A percentile compares a stretch with the other conserved stretches of the same genome.
These are phyloP conservation scores for Peromyscus polionotus DNA, from an alignment of 2,113 vertebrate genomes.

Conservation along the genomic window DNA sequence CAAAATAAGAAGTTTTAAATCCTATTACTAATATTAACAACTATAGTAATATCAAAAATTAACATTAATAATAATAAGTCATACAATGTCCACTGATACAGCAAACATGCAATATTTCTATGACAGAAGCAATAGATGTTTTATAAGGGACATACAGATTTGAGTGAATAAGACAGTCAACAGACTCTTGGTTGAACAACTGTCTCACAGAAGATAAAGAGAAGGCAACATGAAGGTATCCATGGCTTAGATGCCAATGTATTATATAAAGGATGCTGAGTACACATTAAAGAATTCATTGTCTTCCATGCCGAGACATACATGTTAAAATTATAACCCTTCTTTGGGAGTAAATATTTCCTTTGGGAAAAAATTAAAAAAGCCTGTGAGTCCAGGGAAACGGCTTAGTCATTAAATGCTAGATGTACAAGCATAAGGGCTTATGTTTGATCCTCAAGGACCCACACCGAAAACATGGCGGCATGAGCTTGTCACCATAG, in stretches of 20 bases:
- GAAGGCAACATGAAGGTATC: neutral
- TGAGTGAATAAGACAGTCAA: neutral
- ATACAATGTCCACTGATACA: neutral
- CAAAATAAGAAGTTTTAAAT: neutral
- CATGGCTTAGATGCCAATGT: neutral
- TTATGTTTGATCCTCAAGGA: neutral
- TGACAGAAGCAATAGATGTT: neutral
- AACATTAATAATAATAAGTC: neutral
- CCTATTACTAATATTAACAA: neutral
- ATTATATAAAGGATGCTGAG: neutral
- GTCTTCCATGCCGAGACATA: neutral
- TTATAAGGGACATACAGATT: neutral
- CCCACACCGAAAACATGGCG: neutral
- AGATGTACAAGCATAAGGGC: neutral
- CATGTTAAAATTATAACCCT: neutral
- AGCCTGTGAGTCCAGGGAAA: neutral
- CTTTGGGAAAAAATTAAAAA: neutral
- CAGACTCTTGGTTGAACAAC: neutral
- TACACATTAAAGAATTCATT: neutral
- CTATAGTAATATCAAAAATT: neutral
- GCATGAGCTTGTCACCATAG: neutral
- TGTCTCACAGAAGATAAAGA: constrained; percentile 44
- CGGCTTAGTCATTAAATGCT: neutral
- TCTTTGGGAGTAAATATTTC: neutral
- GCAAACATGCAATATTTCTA: neutral